Evolutionary conservation across 2,113 vertebrate genomes (phyloP), one percentile per base, ranked within the genome.

Genomic region (Pterocles burchelli): DNA sequence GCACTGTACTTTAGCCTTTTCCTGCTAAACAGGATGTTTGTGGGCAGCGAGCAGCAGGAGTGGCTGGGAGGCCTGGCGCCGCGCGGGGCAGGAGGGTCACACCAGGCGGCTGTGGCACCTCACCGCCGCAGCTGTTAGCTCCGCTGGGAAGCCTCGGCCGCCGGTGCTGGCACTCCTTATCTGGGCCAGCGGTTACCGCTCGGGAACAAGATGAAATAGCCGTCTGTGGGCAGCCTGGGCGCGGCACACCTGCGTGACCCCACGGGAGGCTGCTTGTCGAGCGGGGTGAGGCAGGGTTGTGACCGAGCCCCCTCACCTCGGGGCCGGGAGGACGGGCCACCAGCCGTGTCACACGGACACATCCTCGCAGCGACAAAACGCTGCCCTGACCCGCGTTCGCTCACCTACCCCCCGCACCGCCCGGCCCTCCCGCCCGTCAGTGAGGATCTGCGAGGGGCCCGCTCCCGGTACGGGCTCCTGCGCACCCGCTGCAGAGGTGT

Each of bases 1-100:
- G 6, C 8, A 2, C n/a, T 61, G 33, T 1, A 46, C 7, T 8
- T 45, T 0, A 6, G 41, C 1, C 0, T 62, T 89, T 84, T 62
- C 65, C 49, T 25, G 48, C 28, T 18, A 25, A 63, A 28, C 52
- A n/a, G 66, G 89, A 0, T 36, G 34, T 72, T 1, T 52, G 77
- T 4, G 77, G 65, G 73, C 51, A 61, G 72, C 7, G 11, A 26
- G 79, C 17, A 0, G 52, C 62, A 41, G 61, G 22, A 2, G 34
- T 1, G 45, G 2, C 48, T 4, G 54, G 6, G 9, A 24, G 52
- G 86, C 51, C 29, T 7, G 58, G 36, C 0, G 1, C 28, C 2
- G 70, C 45, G 2, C 4, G 4, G 41, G 4, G 13, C 24, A 3
- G 19, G 45, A 31, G 9, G 34, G 34, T 21, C 18, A 6, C 5